Evolutionary conservation across 2,797 vertebrate genomes (phyloP).

Genomic region (Aselliscus stoliczkanus): DNA sequence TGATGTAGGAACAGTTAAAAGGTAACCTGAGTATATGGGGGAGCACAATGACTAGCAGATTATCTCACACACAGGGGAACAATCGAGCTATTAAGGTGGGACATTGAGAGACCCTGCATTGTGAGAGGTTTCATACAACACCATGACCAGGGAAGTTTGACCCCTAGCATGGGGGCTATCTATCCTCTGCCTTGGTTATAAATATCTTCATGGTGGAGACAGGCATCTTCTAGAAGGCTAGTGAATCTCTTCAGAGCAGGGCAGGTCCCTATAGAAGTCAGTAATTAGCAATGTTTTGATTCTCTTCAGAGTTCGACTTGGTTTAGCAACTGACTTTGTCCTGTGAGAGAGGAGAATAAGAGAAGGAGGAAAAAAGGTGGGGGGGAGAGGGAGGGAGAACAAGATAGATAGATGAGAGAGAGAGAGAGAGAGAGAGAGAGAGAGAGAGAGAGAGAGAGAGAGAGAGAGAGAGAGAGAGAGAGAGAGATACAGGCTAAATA

Average conservation of each 20-base stretch:
- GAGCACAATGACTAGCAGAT: not conserved
- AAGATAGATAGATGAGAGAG: too few relatives aligned
- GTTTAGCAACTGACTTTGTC: not conserved
- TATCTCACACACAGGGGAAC: not conserved
- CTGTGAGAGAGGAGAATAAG: not conserved
- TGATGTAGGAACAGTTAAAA: not conserved
- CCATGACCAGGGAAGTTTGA: not conserved
- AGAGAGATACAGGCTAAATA: not conserved
- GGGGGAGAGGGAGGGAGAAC: too few relatives aligned
- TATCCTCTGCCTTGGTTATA: not conserved
- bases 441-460: too few relatives aligned
- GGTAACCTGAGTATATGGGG: not conserved
- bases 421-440: too few relatives aligned
- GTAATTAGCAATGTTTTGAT: not conserved
- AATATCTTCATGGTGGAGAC: not conserved
- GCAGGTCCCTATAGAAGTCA: not conserved
- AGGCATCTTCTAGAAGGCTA: not conserved
- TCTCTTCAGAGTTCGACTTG: not conserved
- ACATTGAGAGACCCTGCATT: not conserved
- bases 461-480: too few relatives aligned
- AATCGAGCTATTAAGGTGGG: not conserved
- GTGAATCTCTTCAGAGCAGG: not conserved
- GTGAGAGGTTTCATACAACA: not conserved
- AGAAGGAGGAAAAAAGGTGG: not conserved
- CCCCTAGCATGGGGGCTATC: not conserved